Evolutionary conservation across 2,888 invertebrate genomes (phyloP).

Genomic region (Eucera pruinosa): DNA sequence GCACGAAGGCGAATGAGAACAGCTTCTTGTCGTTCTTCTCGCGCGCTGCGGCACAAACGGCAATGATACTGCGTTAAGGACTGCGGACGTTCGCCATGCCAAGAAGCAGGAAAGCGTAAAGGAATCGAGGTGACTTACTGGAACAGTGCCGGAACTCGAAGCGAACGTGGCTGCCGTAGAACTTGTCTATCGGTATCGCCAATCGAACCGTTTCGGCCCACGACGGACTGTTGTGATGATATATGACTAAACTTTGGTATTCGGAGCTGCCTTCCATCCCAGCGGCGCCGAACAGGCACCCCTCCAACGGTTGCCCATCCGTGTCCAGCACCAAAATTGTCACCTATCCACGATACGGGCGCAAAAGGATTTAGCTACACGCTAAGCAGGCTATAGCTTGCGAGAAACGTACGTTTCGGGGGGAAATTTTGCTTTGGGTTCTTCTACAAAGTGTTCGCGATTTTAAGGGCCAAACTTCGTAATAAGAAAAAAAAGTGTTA

Average conservation of each 20-base stretch:
- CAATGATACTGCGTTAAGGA: not conserved
- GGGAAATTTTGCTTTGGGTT: too few species aligned
- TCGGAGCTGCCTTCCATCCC: conserved; percentile 90
- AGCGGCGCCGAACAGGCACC: conserved; percentile 94
- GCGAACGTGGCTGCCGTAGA: conserved; percentile 95
- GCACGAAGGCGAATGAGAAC: conserved; percentile 95
- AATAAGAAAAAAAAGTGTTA: too few species aligned
- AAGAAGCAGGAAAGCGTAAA: not conserved
- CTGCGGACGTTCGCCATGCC: not conserved
- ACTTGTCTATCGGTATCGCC: conserved; percentile 95
- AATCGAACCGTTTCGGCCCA: conserved; percentile 96
- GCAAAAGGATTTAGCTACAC: too few species aligned
- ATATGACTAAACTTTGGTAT: conserved; percentile 95
- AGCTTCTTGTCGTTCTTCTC: conserved; percentile 96
- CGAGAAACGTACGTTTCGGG: too few species aligned
- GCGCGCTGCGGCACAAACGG: conserved; percentile 87
- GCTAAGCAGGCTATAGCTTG: too few species aligned
- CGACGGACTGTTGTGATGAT: conserved; percentile 96
- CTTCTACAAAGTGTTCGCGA: too few species aligned
- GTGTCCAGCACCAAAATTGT: conserved; percentile 92
- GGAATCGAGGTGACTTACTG: conserved; percentile 87
- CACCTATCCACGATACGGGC: conserved; percentile 85
- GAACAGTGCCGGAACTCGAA: conserved; percentile 97
- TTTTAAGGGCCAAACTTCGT: too few species aligned
- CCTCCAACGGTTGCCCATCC: conserved; percentile 88